Percentiles rank a stretch among this genome's conserved stretches.
These are phyloP conservation scores for Mythimna lalbum DNA, from an alignment of 2,888 invertebrate species.

Conservation along the genomic window DNA sequence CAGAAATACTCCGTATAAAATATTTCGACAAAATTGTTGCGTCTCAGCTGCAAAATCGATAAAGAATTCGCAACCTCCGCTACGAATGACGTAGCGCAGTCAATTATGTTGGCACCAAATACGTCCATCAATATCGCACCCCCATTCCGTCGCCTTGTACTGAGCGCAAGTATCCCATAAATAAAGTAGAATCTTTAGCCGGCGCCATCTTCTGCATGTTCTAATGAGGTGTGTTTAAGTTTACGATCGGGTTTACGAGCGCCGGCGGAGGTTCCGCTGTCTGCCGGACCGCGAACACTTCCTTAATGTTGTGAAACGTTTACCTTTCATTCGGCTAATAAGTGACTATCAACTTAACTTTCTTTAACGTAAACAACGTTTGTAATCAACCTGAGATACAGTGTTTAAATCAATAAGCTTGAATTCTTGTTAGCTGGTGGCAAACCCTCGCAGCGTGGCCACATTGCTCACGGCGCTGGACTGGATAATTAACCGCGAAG, in stretches of 20 bases:
- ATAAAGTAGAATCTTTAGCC: conserved; percentile 66
- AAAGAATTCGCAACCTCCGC: conserved; percentile 35
- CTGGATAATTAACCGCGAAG: conserved; percentile 85
- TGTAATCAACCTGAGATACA: conserved; percentile 28
- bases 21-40: conserved; percentile 1
- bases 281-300: conserved; percentile 65
- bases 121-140: conserved; percentile 49
- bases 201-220: conserved; percentile 76
- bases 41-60: conserved; percentile 12
- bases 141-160: conserved; percentile 38
- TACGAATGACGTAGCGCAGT: conserved; percentile 53
- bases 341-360: conserved; percentile 47
- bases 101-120: conserved; percentile 62
- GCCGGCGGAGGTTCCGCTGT: conserved; percentile 63
- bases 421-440: conserved; percentile 56
- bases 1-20: neutral
- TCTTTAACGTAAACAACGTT: conserved; percentile 46
- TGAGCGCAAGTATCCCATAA: conserved; percentile 61
- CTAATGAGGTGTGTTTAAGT: conserved; percentile 77
- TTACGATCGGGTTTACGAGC: conserved; percentile 79
- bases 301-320: conserved; percentile 63
- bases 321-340: conserved; percentile 57
- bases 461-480: conserved; percentile 61
- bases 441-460: conserved; percentile 55
- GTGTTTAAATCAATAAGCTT: conserved; percentile 46